Conservation (phyloP, 2,888 invertebrate species). For the Autographa gamma region DNA sequence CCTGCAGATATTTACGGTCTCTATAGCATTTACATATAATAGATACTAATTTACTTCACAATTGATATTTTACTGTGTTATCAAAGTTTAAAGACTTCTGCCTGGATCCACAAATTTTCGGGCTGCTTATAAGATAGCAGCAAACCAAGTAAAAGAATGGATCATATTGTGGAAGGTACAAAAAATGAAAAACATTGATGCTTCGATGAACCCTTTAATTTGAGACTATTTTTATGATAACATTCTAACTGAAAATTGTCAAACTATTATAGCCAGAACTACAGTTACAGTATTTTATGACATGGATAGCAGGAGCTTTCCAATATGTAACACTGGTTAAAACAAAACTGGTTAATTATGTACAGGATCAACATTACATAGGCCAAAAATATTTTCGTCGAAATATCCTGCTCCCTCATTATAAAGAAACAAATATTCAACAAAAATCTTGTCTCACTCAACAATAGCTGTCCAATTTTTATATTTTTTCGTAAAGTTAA, state of each 20-base stretch:
- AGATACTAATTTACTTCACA: too few species aligned
- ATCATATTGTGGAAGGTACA: background rate
- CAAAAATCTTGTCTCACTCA: slow-evolving; percentile 35
- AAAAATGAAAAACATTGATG: slow-evolving; percentile 68
- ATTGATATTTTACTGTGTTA: too few species aligned
- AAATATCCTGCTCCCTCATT: slow-evolving; percentile 36
- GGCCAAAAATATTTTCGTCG: slow-evolving; percentile 58
- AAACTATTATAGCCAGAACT: slow-evolving; percentile 60
- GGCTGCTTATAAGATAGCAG: too few species aligned
- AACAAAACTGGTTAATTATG: slow-evolving; percentile 44
- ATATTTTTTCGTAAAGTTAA: slow-evolving; percentile 43
- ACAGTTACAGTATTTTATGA: slow-evolving; percentile 47
- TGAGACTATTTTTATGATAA: slow-evolving; percentile 79
- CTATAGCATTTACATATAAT: too few species aligned
- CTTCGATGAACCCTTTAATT: slow-evolving; percentile 84
- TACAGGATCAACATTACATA: slow-evolving; percentile 52
- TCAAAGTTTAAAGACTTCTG: too few species aligned
- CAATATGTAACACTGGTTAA: slow-evolving; percentile 28
- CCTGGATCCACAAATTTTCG: too few species aligned
- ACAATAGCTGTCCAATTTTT: slow-evolving; percentile 37
- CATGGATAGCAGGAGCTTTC: slow-evolving; percentile 53
- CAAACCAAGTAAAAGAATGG: too few species aligned
- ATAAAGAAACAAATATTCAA: slow-evolving; percentile 22
- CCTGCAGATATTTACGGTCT: too few species aligned
- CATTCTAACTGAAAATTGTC: slow-evolving; percentile 65